Conservation (phyloP, 1,140 invertebrate species). For the Pygmarrhopalites habei region DNA sequence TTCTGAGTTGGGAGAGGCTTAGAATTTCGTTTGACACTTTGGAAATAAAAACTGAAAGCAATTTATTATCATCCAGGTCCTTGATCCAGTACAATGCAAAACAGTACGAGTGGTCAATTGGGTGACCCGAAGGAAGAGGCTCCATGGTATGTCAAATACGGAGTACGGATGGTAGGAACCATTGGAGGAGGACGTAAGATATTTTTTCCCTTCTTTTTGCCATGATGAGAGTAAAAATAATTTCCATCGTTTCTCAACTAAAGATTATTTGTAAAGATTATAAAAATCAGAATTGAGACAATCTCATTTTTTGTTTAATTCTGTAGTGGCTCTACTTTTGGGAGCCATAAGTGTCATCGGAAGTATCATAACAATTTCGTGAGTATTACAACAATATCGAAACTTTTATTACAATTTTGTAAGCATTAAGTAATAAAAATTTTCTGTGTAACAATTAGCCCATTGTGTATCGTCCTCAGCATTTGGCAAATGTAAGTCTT, state of each 20-base stretch:
- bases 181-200: slow-evolving; percentile 72
- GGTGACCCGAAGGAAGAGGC: slow-evolving; percentile 30
- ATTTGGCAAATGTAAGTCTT: slow-evolving; percentile 77
- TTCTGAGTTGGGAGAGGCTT: too few species aligned
- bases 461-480: slow-evolving; percentile 63
- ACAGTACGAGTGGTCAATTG: slow-evolving; percentile 24
- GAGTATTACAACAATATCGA: too few species aligned
- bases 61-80: too few species aligned
- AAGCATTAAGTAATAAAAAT: too few species aligned
- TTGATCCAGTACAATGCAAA: too few species aligned
- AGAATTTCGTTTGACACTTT: too few species aligned
- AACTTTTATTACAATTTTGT: too few species aligned
- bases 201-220: too few species aligned
- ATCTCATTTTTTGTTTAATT: background rate
- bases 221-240: too few species aligned
- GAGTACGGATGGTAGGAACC: slow-evolving; percentile 70
- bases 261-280: slow-evolving; percentile 2
- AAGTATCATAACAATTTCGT: slow-evolving; percentile 60
- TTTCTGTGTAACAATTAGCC: too few species aligned
- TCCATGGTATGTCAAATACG: slow-evolving; percentile 56
- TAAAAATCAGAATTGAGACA: background rate
- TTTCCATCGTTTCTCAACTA: too few species aligned
- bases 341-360: slow-evolving; percentile 70
- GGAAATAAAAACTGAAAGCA: too few species aligned
- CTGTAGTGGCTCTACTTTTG: slow-evolving; percentile 76